Conservation (phyloP, 1,140 invertebrate species). For the Harpegnathos saltator region DNA sequence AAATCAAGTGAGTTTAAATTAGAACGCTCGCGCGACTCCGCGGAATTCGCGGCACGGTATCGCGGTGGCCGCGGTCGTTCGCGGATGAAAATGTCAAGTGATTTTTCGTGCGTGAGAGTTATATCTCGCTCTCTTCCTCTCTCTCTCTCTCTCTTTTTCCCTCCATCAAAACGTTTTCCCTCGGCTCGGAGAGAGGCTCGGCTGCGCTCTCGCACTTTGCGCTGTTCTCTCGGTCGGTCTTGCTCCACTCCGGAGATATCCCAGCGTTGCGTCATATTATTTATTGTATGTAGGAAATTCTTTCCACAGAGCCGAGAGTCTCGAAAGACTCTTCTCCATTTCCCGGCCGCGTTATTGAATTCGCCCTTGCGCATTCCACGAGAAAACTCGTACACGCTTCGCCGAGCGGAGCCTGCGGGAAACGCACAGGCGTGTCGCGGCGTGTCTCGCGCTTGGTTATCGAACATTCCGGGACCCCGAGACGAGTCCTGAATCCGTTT, state of each 20-base stretch:
- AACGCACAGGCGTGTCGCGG: not conserved
- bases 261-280: conserved; percentile 59
- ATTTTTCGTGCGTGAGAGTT: conserved; percentile 26
- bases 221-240: conserved; percentile 26
- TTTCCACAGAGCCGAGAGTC: conserved; percentile 34
- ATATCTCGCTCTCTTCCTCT: not conserved
- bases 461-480: conserved; percentile 56
- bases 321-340: conserved; percentile 49
- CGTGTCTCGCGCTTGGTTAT: conserved; percentile 61
- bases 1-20: conserved; percentile 48
- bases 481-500: not conserved
- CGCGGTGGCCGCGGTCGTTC: not conserved
- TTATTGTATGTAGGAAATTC: conserved; percentile 74
- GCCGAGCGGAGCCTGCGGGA: not conserved
- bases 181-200: not conserved
- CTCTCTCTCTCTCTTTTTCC: not conserved
- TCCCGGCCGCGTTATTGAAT: conserved; percentile 69
- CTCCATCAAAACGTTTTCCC: conserved; percentile 15
- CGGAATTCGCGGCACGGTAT: not conserved
- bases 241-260: conserved; percentile 15
- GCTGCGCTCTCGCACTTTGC: not conserved
- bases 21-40: conserved; percentile 26
- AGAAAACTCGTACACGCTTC: conserved; percentile 36
- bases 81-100: not conserved
- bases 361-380: conserved; percentile 46